These are phyloP conservation scores for Sepiola atlantica DNA, from an alignment of 2,888 invertebrate genomes.

Conservation along the genomic window DNA sequence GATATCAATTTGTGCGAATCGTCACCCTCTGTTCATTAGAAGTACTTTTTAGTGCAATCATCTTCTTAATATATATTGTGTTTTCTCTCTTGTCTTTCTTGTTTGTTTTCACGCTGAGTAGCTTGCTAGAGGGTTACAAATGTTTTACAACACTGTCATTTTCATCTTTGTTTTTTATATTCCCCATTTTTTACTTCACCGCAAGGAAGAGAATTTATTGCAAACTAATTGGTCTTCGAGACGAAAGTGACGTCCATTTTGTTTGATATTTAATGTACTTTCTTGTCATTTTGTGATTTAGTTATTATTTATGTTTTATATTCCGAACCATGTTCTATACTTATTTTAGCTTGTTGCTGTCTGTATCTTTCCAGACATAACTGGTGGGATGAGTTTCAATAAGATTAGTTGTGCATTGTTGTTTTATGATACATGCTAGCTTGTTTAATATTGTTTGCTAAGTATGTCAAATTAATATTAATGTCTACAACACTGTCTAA, in stretches of 20 bases:
- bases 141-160: slow-evolving; percentile 9
- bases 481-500: too few relatives aligned
- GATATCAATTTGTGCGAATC: background rate
- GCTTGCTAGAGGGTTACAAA: background rate
- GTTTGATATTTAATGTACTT: slow-evolving; percentile 19
- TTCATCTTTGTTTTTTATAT: background rate
- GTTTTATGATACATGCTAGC: background rate
- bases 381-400: too few relatives aligned
- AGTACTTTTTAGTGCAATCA: background rate
- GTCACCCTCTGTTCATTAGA: background rate
- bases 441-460: background rate
- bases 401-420: background rate
- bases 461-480: too few relatives aligned
- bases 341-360: background rate
- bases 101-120: background rate
- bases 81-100: background rate
- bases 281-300: background rate
- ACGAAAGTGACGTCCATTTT: background rate
- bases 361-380: background rate
- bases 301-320: background rate
- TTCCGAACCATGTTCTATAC: background rate
- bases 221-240: slow-evolving; percentile 32
- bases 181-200: background rate
- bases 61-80: background rate
- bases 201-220: background rate